phyloP scores from a whole-genome alignment of 1,140 invertebrate species.

The Drusus annulatus region DNA sequence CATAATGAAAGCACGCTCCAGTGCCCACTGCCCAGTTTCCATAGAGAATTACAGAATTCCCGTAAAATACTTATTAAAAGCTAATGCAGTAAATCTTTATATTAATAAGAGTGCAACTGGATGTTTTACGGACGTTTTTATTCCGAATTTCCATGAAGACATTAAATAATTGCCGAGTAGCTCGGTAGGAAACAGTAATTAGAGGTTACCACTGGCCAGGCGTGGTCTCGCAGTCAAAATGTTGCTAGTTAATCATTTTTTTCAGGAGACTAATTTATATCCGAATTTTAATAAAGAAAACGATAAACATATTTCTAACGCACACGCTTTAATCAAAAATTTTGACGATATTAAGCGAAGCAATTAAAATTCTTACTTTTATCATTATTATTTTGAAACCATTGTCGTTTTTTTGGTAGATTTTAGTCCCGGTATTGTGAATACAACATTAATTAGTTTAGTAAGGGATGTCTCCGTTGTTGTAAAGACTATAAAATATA shows the following conservation, averaged over 20 bases:
- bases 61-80: conserved; percentile 26
- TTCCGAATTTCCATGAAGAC: conserved; percentile 31
- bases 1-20: neutral
- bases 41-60: neutral
- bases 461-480: neutral
- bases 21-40: neutral
- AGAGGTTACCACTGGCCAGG: conserved; percentile 39
- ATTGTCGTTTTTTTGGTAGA: too few species aligned
- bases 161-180: conserved; percentile 17
- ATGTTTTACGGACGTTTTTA: conserved; percentile 13
- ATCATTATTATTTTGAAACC: neutral
- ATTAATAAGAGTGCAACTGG: conserved; percentile 36
- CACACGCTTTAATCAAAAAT: neutral
- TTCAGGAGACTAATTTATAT: conserved; percentile 51
- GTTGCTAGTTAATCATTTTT: conserved; percentile 55
- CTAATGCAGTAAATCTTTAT: conserved; percentile 35
- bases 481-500: neutral
- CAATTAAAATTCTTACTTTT: conserved; percentile 9
- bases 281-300: conserved; percentile 45
- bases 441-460: conserved; percentile 3
- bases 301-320: conserved; percentile 39
- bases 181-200: conserved; percentile 49
- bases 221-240: conserved; percentile 48
- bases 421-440: neutral
- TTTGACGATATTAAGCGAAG: conserved; percentile 7